Base-by-base conservation (phyloP, 2,888 invertebrate species). In the Limenitis camilla region DNA sequence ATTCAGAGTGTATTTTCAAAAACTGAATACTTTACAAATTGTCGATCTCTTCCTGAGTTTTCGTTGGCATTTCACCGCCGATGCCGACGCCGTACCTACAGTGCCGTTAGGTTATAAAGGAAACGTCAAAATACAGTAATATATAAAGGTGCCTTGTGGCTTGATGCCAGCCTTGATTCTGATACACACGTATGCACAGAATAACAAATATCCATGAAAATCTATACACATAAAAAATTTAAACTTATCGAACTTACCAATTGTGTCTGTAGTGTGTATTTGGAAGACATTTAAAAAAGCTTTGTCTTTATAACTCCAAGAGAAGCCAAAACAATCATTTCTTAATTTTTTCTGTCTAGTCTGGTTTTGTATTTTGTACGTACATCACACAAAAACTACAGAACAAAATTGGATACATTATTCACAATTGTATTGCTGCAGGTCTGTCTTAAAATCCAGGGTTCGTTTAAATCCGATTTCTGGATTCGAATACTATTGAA, bases 61-160 rank as follows among this genome's bases (percentile, higher is more conserved):
- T 67, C 71, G 68, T 71, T 62, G 61, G 59, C 66, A 62, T 72
- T 73, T 67, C 61, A 64, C 59, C 67, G 67, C 33, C 38, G 11
- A 65, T 68, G 70, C 76, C 19, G 19, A 19, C 19, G 19, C 19
- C 19, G 19, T 19, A n/a, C n/a, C n/a, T n/a, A 19, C 19, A 19
- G 19, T 19, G 19, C 19, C 72, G 74, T 71, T 74, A 71, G 68
- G 68, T 67, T 68, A 65, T 66, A 61, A 19, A 68, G 55, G 66
- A 61, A 64, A 72, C 72, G 79, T 84, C 83, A 84, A 78, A 84
- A 83, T 77, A 84, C 71, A 69, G 74, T 81, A 78, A 85, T 81
- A 81, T 81, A 84, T 80, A 79, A 74, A 79, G 76, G 73, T 67
- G 66, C 63, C 59, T 56, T 66, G 69, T 85, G 84, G 84, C 82